Base-by-base conservation (phyloP, 2,113 vertebrate genomes). In the Pleuronectes platessa region DNA sequence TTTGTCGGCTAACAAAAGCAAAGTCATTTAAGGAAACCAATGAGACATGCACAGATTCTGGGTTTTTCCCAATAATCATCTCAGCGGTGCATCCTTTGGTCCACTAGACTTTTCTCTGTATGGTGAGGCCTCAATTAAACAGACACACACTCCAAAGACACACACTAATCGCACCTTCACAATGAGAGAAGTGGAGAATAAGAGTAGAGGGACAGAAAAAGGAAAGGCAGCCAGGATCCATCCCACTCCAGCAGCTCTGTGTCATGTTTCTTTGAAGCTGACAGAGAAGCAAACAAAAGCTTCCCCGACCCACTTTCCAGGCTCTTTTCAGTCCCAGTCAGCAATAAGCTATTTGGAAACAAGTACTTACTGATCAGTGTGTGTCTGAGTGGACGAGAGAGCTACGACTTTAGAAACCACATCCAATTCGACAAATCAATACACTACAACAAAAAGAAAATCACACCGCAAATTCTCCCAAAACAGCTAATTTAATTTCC, bases 211-310 rank as follows among this genome's bases (percentile, higher is more conserved):
- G 5, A 61, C 37, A 15, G 7, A 31, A 45, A 45, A 75, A 59
- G 55, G 59, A 79, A 40, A 53, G 55, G 45, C 27, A 61, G 20
- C 27, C 45, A 54, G 67, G 18, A 45, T 65, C 55, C 49, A 74
- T 61, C 59, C 35, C 47, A 75, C 42, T 75, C 23, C 69, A 79
- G 53, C 65, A 82, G 54, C 68, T 66, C 54, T 71, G 15, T 72
- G 37, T 83, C 31, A 63, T 37, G 47, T 23, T n/a, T 69, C 55
- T 37, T 55, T 56, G n/a, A 79, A 71, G 31, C 63, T 77, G 47
- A 72, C 47, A 66, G 76, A 73, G 31, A 71, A 68, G 15, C 35
- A 71, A 74, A 83, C 23, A 53, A 68, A 31, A 51, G 7, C 15
- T 31, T 35, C 56, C 58, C 35, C 42, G 37, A 17, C 51, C 20